phyloP scores from a whole-genome alignment of 2,888 invertebrate genomes.

The Erebia aethiops region DNA sequence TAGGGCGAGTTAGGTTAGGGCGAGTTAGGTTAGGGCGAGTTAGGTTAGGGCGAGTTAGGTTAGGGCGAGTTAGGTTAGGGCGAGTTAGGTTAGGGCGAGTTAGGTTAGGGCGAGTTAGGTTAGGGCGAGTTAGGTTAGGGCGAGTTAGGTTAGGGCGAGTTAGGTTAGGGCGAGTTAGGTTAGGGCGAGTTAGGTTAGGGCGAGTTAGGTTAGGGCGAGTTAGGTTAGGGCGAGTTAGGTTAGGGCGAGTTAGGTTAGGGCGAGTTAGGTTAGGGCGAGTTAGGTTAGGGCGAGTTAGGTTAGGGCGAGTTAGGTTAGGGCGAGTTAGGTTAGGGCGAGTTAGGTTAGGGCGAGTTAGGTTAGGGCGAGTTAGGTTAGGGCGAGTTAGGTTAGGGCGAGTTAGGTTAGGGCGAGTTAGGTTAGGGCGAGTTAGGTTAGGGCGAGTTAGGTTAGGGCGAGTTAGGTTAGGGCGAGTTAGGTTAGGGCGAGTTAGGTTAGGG shows the following conservation, averaged over 20 bases:
- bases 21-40: too few species aligned
- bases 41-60: too few species aligned
- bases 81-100: too few species aligned
- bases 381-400: conserved; percentile 24
- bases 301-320: conserved; percentile 33
- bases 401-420: conserved; percentile 26
- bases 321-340: conserved; percentile 35
- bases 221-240: conserved; percentile 27
- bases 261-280: conserved; percentile 31
- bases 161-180: too few species aligned
- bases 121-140: too few species aligned
- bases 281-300: conserved; percentile 34
- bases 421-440: conserved; percentile 12
- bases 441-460: conserved; percentile 17
- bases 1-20: too few species aligned
- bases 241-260: conserved; percentile 24
- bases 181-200: too few species aligned
- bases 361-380: conserved; percentile 34
- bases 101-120: too few species aligned
- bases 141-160: too few species aligned
- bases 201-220: too few species aligned
- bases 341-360: conserved; percentile 37
- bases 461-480: conserved; percentile 22
- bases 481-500: conserved; percentile 1
- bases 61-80: too few species aligned